Evolutionary conservation across 1,140 invertebrate species (phyloP).

Genomic region (Zaprionus kolodkinae): DNA sequence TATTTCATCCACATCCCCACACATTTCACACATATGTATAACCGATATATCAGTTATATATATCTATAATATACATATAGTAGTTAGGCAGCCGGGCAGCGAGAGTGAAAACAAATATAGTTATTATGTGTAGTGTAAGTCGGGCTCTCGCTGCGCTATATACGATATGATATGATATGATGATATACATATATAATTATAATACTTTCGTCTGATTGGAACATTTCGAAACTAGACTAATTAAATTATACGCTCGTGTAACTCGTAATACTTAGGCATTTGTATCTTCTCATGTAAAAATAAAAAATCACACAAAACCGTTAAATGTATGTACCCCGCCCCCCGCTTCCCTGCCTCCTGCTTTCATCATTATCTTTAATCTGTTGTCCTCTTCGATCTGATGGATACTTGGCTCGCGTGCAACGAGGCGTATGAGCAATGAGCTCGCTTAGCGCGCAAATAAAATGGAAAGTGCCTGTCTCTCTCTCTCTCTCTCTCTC

Average conservation of each 20-base stretch:
- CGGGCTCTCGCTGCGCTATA: background rate
- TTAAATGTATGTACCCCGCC: conserved; percentile 4
- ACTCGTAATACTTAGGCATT: conserved; percentile 49
- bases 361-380: conserved; percentile 20
- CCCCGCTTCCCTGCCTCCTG: background rate
- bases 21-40: conserved; percentile 3
- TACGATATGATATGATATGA: conserved; percentile 2
- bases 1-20: background rate
- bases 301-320: conserved; percentile 40
- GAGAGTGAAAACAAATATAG: conserved; percentile 47
- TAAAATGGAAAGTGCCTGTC: conserved; percentile 77
- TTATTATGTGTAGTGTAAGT: conserved; percentile 43
- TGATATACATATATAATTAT: conserved; percentile 13
- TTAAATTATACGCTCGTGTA: conserved; percentile 76
- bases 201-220: conserved; percentile 22
- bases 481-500: conserved; percentile 6
- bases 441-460: conserved; percentile 63
- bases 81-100: conserved; percentile 16
- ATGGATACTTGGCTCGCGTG: conserved; percentile 21
- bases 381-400: background rate
- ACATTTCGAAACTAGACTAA: conserved; percentile 59
- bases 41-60: conserved; percentile 13
- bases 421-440: conserved; percentile 77
- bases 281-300: conserved; percentile 69
- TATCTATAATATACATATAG: conserved; percentile 12